Evolutionary conservation across 2,888 invertebrate species (phyloP).

Genomic region (Galerucella calmariensis): DNA sequence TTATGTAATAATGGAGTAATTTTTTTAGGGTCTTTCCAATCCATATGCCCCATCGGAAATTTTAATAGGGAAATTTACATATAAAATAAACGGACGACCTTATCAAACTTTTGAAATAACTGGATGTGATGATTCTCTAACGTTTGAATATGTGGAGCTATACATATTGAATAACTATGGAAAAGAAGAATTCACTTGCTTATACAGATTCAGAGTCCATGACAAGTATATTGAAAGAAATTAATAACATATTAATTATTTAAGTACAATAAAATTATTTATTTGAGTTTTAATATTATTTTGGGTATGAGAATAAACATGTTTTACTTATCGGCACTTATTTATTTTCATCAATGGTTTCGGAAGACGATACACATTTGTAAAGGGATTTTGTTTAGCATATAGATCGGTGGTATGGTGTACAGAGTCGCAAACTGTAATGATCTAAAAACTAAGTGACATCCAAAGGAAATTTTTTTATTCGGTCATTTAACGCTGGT

Average conservation of each 20-base stretch:
- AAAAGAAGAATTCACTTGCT: slow-evolving; percentile 75
- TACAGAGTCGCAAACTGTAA: no score
- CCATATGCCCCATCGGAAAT: slow-evolving; percentile 33
- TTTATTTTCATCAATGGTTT: no score
- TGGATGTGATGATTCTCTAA: slow-evolving; percentile 29
- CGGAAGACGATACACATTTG: no score
- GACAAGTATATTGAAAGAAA: slow-evolving; percentile 55
- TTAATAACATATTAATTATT: neutral
- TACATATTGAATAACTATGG: slow-evolving; percentile 73
- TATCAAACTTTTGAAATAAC: slow-evolving; percentile 66
- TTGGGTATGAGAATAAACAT: no score
- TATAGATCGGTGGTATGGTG: no score
- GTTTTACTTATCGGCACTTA: no score
- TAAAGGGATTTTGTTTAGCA: no score
- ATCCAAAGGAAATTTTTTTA: no score
- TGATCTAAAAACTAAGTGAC: no score
- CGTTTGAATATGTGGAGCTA: slow-evolving; percentile 67
- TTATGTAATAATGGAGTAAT: neutral
- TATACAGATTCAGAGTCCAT: slow-evolving; percentile 79
- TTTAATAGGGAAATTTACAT: slow-evolving; percentile 67
- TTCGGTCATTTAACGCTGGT: no score
- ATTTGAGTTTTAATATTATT: no score
- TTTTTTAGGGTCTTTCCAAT: slow-evolving; percentile 50
- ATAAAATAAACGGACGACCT: slow-evolving; percentile 65
- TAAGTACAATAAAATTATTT: slow-evolving; percentile 5